These are phyloP conservation scores for Leontopithecus rosalia DNA, from an alignment of 2,797 vertebrate species.

Conservation along the genomic window DNA sequence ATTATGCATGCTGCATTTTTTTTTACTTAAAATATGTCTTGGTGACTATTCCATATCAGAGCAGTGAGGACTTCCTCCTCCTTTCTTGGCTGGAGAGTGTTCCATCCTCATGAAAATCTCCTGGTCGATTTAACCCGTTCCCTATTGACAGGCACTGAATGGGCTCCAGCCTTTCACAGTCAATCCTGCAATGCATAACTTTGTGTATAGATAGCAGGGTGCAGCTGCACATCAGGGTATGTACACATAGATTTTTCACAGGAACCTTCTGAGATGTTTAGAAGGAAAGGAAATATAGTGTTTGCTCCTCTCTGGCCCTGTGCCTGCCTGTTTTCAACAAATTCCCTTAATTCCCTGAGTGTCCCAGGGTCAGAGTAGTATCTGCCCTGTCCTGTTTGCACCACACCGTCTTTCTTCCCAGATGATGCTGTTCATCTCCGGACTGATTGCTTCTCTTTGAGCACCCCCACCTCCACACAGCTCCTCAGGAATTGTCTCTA, in stretches of 20 bases:
- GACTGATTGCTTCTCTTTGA: not conserved
- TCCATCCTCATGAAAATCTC: not conserved
- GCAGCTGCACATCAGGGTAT: accelerated
- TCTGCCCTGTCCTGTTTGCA: not conserved
- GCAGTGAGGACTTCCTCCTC: not conserved
- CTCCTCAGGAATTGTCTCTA: not conserved
- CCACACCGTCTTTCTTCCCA: not conserved
- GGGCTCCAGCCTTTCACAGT: not conserved
- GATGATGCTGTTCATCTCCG: too few relatives aligned
- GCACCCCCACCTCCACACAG: too few relatives aligned
- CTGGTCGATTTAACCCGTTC: not conserved
- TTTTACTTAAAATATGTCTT: not conserved
- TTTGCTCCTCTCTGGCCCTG: not conserved
- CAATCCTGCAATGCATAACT: not conserved
- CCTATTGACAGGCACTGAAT: not conserved
- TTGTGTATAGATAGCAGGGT: not conserved
- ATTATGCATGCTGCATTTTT: not conserved
- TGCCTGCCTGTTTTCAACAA: not conserved
- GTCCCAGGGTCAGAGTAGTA: not conserved
- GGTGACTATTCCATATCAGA: not conserved
- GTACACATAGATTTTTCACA: not conserved
- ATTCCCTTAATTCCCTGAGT: not conserved
- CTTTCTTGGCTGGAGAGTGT: not conserved
- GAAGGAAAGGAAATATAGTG: not conserved
- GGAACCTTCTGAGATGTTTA: not conserved